Evolutionary conservation across 2,113 vertebrate genomes (phyloP), one percentile per base, ranked within the genome.

Genomic region (Phrynosoma blainvillii): DNA sequence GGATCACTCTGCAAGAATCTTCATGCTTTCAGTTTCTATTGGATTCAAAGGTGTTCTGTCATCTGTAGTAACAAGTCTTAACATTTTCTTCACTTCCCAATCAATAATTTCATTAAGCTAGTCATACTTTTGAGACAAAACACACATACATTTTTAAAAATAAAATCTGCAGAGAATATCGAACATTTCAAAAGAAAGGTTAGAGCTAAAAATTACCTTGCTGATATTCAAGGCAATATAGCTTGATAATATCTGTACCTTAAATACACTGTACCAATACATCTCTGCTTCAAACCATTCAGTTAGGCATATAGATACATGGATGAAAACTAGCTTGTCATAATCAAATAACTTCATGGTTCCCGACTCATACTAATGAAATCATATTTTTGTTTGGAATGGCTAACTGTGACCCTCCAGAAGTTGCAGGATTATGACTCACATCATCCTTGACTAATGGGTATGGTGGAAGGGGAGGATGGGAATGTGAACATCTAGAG

Each of bases 261-360:
- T 32, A 70, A 68, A 66, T 6, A 27, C 27, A 54, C 25, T 32
- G 8, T 27, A 86, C 13, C 4, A 68, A 68, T 52, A 5, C 11
- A n/a, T 70, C 47, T 52, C 30, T 23, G 40, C 40, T 82, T 47
- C 12, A 56, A 5, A 14, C 36, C 21, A 56, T 84, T 74, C n/a
- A 5, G 0, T 25, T 32, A 77, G 27, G 52, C 3, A 52, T 16
- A 77, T 32, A 42, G n/a, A 75, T 32, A 16, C 70, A 59, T 54
- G 14, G 23, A 3, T 66, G 40, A 76, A 30, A 66, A 18, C 13
- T 66, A 85, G 30, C 21, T 52, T 68, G 40, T 52, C 42, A 52
- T 14, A 20, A 30, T 59, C 42, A 83, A 88, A 70, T n/a, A 52
- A 13, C 32, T 71, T 88, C 84, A 89, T 83, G 56, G 30, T 74